Evolutionary conservation across 2,797 vertebrate species (phyloP).

Genomic region (Cyprinella venusta): DNA sequence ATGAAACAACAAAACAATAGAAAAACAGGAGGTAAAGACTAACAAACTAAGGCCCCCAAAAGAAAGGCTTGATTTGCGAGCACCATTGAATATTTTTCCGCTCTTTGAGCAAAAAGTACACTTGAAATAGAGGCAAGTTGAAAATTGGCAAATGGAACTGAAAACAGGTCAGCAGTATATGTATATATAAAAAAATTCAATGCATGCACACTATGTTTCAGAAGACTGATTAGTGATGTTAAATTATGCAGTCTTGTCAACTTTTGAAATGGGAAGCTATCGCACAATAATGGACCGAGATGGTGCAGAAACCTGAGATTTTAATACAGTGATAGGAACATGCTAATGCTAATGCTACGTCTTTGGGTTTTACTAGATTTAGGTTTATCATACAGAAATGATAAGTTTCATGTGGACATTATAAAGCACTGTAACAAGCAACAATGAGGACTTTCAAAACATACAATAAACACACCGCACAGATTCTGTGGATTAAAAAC

Average conservation of each 20-base stretch:
- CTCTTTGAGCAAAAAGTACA: conserved; percentile 31
- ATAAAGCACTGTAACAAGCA: conserved; percentile 31
- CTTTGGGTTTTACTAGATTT: conserved; percentile 50
- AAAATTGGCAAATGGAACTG: conserved; percentile 3
- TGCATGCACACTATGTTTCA: conserved; percentile 12
- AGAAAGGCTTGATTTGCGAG: conserved; percentile 32
- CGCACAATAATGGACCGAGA: conserved; percentile 33
- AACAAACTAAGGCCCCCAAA: conserved; percentile 19
- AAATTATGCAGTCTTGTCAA: not conserved
- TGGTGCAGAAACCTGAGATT: conserved; percentile 44
- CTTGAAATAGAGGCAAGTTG: conserved; percentile 20
- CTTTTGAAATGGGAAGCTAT: conserved; percentile 19
- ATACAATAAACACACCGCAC: conserved; percentile 1
- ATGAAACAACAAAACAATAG: not conserved
- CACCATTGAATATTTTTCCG: conserved; percentile 20
- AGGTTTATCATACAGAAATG: conserved; percentile 30
- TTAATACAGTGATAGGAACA: conserved; percentile 46
- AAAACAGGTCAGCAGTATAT: not conserved
- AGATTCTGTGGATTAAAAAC: conserved; percentile 32
- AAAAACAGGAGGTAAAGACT: conserved; percentile 8
- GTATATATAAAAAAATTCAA: not conserved
- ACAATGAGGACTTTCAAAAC: conserved; percentile 7
- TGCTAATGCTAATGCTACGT: conserved; percentile 39
- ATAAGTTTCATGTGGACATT: conserved; percentile 17
- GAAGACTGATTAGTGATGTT: conserved; percentile 18